Evolutionary conservation across 2,113 vertebrate species (phyloP).

Genomic region (Istiophorus platypterus): DNA sequence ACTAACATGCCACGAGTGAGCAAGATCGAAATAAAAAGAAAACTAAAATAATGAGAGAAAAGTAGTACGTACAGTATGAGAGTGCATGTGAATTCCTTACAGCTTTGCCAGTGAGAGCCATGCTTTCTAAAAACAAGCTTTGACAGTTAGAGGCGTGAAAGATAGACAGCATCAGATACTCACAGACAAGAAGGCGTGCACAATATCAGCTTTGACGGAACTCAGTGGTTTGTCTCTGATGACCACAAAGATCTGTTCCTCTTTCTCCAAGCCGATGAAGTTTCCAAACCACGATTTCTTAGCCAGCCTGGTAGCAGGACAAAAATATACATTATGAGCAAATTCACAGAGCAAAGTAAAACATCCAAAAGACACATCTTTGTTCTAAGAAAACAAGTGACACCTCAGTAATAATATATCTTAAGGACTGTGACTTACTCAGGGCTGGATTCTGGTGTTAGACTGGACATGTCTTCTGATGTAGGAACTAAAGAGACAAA

Average conservation of each 20-base stretch:
- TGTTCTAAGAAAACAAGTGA: slow-evolving; percentile 8
- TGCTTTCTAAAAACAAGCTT: slow-evolving; percentile 51
- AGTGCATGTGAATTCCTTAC: slow-evolving; percentile 26
- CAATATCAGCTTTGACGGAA: slow-evolving; percentile 95
- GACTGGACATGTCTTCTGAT: slow-evolving; percentile 94
- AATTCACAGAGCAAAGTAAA: slow-evolving; percentile 1
- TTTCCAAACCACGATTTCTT: slow-evolving; percentile 97
- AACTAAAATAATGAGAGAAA: slow-evolving; percentile 66
- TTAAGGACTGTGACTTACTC: slow-evolving; percentile 86
- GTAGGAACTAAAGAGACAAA: slow-evolving; percentile 88
- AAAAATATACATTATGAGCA: slow-evolving; percentile 10
- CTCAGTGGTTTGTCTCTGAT: slow-evolving; percentile 94
- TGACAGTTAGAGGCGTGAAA: slow-evolving; percentile 32
- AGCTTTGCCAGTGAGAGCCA: slow-evolving; percentile 57
- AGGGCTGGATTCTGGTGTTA: slow-evolving; percentile 95
- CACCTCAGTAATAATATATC: not conserved
- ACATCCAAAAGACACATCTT: not conserved
- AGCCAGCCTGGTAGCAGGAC: slow-evolving; percentile 84
- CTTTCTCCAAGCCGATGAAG: slow-evolving; percentile 94
- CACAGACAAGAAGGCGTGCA: slow-evolving; percentile 95
- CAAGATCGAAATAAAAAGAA: slow-evolving; percentile 57
- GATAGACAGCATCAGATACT: slow-evolving; percentile 72
- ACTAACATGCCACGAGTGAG: slow-evolving; percentile 65
- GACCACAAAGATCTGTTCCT: slow-evolving; percentile 95
- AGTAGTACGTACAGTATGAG: slow-evolving; percentile 58